These are phyloP conservation scores for Cygnus atratus DNA, from an alignment of 2,113 vertebrate genomes.

Conservation along the genomic window DNA sequence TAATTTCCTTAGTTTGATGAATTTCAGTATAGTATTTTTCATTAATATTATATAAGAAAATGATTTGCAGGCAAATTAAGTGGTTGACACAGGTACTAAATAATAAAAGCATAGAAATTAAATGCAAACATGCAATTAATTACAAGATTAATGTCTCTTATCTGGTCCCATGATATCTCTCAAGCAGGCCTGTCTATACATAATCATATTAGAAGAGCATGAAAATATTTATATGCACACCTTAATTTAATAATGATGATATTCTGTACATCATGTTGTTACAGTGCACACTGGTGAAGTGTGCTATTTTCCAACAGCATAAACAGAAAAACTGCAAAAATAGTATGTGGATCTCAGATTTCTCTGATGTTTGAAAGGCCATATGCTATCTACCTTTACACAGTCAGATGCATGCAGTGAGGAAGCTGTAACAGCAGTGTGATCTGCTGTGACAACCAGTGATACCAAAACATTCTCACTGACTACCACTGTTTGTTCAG, in stretches of 20 bases:
- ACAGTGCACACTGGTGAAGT: background rate
- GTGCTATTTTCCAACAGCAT: background rate
- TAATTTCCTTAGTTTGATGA: slow-evolving; percentile 45
- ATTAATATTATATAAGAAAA: slow-evolving; percentile 55
- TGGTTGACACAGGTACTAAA: slow-evolving; percentile 66
- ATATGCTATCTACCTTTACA: background rate
- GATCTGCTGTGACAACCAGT: background rate
- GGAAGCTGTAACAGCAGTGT: background rate
- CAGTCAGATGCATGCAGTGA: background rate
- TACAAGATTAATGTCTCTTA: slow-evolving; percentile 13
- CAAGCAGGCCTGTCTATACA: background rate
- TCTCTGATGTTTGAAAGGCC: background rate
- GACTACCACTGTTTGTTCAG: background rate
- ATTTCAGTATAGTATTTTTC: slow-evolving; percentile 41
- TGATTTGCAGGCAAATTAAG: slow-evolving; percentile 57
- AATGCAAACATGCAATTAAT: slow-evolving; percentile 39
- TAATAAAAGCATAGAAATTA: slow-evolving; percentile 66
- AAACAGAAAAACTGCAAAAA: background rate
- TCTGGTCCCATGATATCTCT: background rate
- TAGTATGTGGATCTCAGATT: background rate
- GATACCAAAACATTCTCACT: background rate
- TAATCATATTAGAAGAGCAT: background rate
- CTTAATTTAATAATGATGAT: background rate
- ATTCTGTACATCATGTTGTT: background rate
- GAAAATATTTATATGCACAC: slow-evolving; percentile 35